Percentiles rank a stretch among this genome's conserved stretches.
phyloP scores from a whole-genome alignment of 2,888 invertebrate species.

The Bellardia pandia region DNA sequence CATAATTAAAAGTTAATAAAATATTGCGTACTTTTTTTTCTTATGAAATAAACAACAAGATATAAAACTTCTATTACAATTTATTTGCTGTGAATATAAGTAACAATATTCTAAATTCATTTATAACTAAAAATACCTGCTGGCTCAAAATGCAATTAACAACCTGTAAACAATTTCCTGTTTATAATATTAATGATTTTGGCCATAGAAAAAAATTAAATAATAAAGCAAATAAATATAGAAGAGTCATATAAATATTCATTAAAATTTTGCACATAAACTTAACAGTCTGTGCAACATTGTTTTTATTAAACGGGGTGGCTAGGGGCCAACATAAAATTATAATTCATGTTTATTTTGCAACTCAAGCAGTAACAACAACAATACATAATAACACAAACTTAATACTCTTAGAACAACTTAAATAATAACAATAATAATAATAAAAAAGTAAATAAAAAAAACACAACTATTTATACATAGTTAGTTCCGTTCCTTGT shows the following conservation, averaged over 20 bases:
- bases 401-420: constrained; percentile 27
- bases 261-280: constrained; percentile 60
- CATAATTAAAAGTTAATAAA: constrained; percentile 19
- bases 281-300: constrained; percentile 36
- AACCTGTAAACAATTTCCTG: constrained; percentile 41
- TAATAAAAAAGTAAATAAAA: constrained; percentile 27
- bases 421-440: constrained; percentile 47
- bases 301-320: constrained; percentile 20
- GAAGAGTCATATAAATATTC: constrained; percentile 57
- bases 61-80: too few relatives aligned
- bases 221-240: constrained; percentile 6
- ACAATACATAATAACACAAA: constrained; percentile 1
- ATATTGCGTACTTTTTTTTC: not conserved
- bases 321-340: constrained; percentile 38
- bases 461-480: constrained; percentile 39
- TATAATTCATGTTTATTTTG: constrained; percentile 56
- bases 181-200: constrained; percentile 45
- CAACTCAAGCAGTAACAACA: constrained; percentile 52
- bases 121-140: not conserved
- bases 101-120: too few relatives aligned
- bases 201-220: not conserved
- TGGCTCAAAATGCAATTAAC: constrained; percentile 31
- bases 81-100: too few relatives aligned
- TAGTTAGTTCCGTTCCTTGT: constrained; percentile 22
- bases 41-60: too few relatives aligned